These are phyloP conservation scores for Boleophthalmus pectinirostris DNA, from an alignment of 2,113 vertebrate species.

Conservation along the genomic window DNA sequence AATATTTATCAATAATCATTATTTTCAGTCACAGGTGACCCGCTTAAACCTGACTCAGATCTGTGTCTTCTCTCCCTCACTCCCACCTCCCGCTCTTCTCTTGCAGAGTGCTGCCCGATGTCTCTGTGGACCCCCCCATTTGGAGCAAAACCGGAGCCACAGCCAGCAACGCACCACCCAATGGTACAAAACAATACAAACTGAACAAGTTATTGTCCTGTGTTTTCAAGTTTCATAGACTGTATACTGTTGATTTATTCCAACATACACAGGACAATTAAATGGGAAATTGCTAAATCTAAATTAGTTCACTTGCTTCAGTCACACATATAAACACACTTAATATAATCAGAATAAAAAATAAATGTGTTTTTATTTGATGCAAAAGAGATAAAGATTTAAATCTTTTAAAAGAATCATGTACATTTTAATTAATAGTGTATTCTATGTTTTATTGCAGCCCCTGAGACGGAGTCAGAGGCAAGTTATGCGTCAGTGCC, in stretches of 20 bases:
- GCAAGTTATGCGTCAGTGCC: conserved; percentile 64
- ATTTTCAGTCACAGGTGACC: conserved; percentile 48
- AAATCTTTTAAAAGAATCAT: background rate
- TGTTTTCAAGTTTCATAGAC: background rate
- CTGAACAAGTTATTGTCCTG: too few relatives aligned
- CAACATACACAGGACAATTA: background rate
- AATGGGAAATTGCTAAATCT: background rate
- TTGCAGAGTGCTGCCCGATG: conserved; percentile 70
- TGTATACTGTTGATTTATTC: background rate
- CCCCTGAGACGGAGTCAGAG: conserved; percentile 72
- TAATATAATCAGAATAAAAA: background rate
- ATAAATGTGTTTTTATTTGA: background rate
- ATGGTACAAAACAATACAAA: conserved; percentile 37
- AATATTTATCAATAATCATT: conserved; percentile 68
- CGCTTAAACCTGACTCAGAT: conserved; percentile 67
- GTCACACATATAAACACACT: background rate
- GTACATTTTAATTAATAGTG: background rate
- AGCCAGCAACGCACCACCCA: conserved; percentile 27
- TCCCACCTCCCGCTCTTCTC: conserved; percentile 71
- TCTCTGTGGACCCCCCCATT: conserved; percentile 55
- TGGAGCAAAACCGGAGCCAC: conserved; percentile 37
- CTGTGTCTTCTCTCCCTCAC: conserved; percentile 68
- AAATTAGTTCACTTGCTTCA: background rate
- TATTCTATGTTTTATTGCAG: conserved; percentile 44
- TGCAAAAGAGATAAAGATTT: background rate